A percentile compares a stretch with the other conserved stretches of the same genome.
phyloP scores from a whole-genome alignment of 2,797 vertebrate genomes.

The Alfaro cultratus region DNA sequence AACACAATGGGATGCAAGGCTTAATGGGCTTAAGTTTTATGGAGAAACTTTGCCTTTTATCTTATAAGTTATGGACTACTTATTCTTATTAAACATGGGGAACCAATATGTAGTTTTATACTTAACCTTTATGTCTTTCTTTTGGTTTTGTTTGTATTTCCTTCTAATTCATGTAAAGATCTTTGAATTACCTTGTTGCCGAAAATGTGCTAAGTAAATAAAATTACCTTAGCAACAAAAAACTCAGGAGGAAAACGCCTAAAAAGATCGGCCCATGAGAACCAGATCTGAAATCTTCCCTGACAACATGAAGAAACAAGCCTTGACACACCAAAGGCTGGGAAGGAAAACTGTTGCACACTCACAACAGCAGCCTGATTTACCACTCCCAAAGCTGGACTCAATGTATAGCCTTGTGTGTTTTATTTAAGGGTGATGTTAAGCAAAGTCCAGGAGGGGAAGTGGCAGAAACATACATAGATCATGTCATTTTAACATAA shows the following conservation, averaged over 20 bases:
- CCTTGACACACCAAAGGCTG: conserved; percentile 47
- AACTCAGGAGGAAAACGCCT: conserved; percentile 6
- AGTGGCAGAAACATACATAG: neutral
- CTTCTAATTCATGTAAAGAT: too few relatives aligned
- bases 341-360: neutral
- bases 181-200: too few relatives aligned
- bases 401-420: neutral
- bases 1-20: too few relatives aligned
- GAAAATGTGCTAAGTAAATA: too few relatives aligned
- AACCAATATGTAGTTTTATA: too few relatives aligned
- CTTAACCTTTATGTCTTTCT: too few relatives aligned
- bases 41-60: too few relatives aligned
- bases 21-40: too few relatives aligned
- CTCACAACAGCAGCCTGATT: neutral
- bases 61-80: too few relatives aligned
- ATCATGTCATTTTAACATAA: conserved; percentile 1
- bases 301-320: conserved; percentile 35
- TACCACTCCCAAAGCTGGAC: neutral
- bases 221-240: too few relatives aligned
- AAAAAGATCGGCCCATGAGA: conserved; percentile 1
- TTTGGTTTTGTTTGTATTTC: too few relatives aligned
- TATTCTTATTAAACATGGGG: too few relatives aligned
- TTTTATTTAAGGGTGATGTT: neutral
- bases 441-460: neutral
- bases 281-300: conserved; percentile 4